phyloP scores from a whole-genome alignment of 2,888 invertebrate species.

The Mylabris sibirica region DNA sequence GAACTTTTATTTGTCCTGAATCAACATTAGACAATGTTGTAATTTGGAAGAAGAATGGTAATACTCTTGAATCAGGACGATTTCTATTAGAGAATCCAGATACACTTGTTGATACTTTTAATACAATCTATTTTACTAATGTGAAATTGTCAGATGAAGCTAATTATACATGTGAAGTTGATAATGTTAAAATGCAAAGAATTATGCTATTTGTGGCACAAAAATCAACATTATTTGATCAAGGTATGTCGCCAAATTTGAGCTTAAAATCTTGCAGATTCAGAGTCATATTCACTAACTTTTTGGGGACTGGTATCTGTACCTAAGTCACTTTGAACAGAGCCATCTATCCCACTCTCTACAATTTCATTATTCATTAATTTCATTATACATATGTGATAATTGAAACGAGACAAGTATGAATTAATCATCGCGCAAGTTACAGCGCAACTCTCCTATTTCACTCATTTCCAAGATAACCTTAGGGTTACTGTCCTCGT shows the following conservation, averaged over 20 bases:
- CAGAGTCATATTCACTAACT: no score
- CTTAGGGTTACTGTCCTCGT: no score
- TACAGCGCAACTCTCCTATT: no score
- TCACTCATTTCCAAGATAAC: no score
- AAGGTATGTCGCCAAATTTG: conserved; percentile 55
- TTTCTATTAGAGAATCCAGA: conserved; percentile 60
- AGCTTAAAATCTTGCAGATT: neutral
- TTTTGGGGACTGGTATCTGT: no score
- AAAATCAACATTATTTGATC: conserved; percentile 63
- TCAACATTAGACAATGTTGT: conserved; percentile 62
- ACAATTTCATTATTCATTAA: no score
- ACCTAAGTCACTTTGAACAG: no score
- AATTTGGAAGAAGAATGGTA: conserved; percentile 66
- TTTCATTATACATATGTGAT: no score
- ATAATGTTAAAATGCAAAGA: conserved; percentile 67
- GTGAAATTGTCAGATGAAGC: conserved; percentile 72
- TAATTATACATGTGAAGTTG: conserved; percentile 72
- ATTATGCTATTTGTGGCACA: conserved; percentile 63
- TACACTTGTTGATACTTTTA: conserved; percentile 66
- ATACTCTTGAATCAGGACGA: conserved; percentile 60
- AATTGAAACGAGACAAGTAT: no score
- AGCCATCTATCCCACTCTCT: no score
- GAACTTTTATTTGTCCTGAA: conserved; percentile 67
- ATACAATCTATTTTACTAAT: conserved; percentile 66
- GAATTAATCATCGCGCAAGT: no score